Conservation (phyloP, 1,140 invertebrate genomes). For the Caenorhabditis remanei region DNA sequence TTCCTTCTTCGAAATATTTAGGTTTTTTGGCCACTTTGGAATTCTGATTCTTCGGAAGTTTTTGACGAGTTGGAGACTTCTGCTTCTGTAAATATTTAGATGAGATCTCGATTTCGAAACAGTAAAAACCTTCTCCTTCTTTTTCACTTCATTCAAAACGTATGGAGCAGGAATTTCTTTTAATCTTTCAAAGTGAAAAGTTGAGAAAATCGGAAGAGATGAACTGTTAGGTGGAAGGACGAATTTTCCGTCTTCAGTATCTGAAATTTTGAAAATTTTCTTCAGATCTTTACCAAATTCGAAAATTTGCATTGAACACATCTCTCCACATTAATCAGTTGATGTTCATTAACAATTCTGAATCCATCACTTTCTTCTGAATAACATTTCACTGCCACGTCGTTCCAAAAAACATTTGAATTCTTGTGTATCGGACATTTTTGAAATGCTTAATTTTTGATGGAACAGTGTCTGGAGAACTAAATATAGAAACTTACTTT, state of each 20-base stretch:
- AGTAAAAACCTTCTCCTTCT: not conserved
- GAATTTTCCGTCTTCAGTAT: not conserved
- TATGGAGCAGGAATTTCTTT: not conserved
- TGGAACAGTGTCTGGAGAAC: not conserved
- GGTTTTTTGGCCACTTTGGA: not conserved
- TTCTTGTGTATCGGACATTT: conserved; percentile 1
- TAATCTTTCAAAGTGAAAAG: not conserved
- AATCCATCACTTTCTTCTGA: conserved; percentile 24
- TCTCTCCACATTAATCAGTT: conserved; percentile 11
- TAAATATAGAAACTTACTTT: not conserved
- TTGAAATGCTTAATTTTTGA: conserved; percentile 7
- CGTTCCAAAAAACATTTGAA: conserved; percentile 18
- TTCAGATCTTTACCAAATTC: not conserved
- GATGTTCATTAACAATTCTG: conserved; percentile 29
- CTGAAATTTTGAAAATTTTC: not conserved
- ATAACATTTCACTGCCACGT: not conserved
- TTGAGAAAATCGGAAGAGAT: conserved; percentile 4
- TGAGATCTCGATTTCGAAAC: no score
- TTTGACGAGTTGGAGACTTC: not conserved
- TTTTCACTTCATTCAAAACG: not conserved
- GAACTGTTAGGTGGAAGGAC: not conserved
- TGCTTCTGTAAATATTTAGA: not conserved
- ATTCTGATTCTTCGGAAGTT: not conserved
- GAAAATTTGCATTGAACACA: not conserved
- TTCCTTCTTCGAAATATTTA: not conserved